Conservation (phyloP, 92 coral and sea anemone species). For the Pocillopora grandis region DNA sequence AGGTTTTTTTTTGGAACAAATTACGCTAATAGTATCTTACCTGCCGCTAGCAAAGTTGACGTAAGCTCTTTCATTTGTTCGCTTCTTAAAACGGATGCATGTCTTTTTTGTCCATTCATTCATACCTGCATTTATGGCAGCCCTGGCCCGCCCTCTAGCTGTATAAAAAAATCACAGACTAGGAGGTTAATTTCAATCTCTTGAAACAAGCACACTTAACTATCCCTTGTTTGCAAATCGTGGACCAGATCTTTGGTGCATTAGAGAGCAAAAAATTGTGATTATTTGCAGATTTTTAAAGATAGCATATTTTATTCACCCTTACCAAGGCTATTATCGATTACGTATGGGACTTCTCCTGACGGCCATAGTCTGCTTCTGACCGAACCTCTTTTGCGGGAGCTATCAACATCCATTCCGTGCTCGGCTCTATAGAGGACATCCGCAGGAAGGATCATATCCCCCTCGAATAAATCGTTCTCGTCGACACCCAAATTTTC, state of each 20-base stretch:
- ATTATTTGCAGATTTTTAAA: background rate
- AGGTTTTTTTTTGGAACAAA: too few species aligned
- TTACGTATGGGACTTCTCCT: background rate
- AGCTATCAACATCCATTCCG: background rate
- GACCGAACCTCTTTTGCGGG: background rate
- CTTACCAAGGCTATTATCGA: background rate
- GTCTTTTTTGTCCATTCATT: conserved; percentile 11
- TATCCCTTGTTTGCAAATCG: too few species aligned
- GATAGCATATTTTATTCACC: background rate
- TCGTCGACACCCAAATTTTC: background rate
- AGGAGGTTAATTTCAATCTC: background rate
- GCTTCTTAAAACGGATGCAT: conserved; percentile 1
- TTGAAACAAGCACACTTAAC: too few species aligned
- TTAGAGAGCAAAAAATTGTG: background rate
- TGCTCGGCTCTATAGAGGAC: conserved; percentile 18
- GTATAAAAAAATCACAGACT: background rate
- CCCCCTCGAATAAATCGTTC: conserved; percentile 37
- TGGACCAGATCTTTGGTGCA: background rate
- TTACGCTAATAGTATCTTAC: too few species aligned
- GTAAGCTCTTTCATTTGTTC: background rate
- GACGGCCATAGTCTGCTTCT: background rate
- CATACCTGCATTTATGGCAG: conserved; percentile 7
- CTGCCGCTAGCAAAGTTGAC: background rate
- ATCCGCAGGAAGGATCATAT: conserved; percentile 24
- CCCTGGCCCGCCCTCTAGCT: background rate